phyloP scores from a whole-genome alignment of 2,113 vertebrate species.

The Deroptyus accipitrinus region DNA sequence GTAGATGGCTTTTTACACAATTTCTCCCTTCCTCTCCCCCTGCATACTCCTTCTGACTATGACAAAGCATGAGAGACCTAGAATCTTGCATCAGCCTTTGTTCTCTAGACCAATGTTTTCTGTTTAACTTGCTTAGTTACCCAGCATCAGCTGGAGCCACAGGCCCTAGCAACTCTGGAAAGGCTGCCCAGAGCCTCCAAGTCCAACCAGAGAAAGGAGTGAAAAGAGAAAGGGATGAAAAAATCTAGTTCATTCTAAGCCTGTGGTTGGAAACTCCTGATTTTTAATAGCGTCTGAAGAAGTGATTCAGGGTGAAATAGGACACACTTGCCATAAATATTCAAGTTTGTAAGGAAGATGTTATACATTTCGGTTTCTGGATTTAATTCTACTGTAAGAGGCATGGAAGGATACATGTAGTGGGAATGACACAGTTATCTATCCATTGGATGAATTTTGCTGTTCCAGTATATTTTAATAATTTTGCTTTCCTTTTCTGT shows the following conservation, averaged over 20 bases:
- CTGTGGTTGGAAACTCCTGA: not conserved
- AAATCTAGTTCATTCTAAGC: not conserved
- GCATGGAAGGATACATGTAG: not conserved
- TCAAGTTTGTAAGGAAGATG: not conserved
- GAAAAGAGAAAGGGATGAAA: not conserved
- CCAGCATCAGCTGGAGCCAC: not conserved
- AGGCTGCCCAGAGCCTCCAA: not conserved
- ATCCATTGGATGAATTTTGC: not conserved
- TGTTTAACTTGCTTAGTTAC: slow-evolving; percentile 40
- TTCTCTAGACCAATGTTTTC: slow-evolving; percentile 31
- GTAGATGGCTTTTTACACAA: slow-evolving; percentile 66
- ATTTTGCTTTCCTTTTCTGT: not conserved
- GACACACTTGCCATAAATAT: not conserved
- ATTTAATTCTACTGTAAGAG: not conserved
- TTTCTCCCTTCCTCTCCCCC: slow-evolving; percentile 47
- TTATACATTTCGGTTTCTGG: not conserved
- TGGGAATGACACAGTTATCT: not conserved
- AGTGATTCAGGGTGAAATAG: not conserved
- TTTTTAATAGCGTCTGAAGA: not conserved
- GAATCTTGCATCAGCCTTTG: slow-evolving; percentile 48
- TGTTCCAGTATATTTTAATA: not conserved
- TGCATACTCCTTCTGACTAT: slow-evolving; percentile 29
- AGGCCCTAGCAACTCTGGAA: not conserved
- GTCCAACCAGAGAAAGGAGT: not conserved
- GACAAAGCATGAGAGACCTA: slow-evolving; percentile 32